Conservation (phyloP, 2,113 vertebrate genomes). For the Tylochromis polylepis region DNA sequence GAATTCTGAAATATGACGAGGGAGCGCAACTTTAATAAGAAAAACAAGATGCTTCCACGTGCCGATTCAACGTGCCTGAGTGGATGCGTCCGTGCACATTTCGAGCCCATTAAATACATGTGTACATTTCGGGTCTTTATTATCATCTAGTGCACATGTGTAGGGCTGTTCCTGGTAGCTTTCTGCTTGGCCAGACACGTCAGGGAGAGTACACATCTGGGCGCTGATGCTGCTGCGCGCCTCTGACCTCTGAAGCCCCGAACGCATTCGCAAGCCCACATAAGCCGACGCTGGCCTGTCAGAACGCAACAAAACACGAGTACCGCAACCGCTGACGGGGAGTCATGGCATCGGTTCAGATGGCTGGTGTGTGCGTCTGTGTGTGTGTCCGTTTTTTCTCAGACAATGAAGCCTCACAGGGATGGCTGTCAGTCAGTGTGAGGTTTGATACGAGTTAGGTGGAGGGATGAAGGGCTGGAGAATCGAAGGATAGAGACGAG, state of each 20-base stretch:
- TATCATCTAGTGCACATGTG: conserved; percentile 28
- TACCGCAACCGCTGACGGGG: conserved; percentile 28
- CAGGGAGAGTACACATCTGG: conserved; percentile 61
- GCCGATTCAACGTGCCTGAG: neutral
- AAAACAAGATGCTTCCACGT: neutral
- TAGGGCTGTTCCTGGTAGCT: neutral
- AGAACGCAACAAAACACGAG: conserved; percentile 41
- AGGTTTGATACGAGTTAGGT: conserved; percentile 39
- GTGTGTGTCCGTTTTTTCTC: neutral
- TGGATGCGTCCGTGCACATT: neutral
- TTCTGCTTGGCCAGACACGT: conserved; percentile 49
- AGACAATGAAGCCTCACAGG: conserved; percentile 40
- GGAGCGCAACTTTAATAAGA: neutral
- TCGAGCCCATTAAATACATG: no score
- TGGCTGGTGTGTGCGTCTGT: neutral
- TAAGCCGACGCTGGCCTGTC: conserved; percentile 50
- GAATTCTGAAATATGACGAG: neutral
- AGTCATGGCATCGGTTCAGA: conserved; percentile 34
- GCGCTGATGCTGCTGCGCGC: neutral
- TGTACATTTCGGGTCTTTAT: conserved; percentile 7
- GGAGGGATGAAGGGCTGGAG: conserved; percentile 40
- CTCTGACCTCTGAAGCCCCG: conserved; percentile 49
- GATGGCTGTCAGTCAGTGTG: conserved; percentile 59
- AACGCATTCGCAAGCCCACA: conserved; percentile 28
- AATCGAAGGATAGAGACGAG: conserved; percentile 25